Evolutionary conservation across 2,888 invertebrate species (phyloP).

Genomic region (Gerris lacustris): DNA sequence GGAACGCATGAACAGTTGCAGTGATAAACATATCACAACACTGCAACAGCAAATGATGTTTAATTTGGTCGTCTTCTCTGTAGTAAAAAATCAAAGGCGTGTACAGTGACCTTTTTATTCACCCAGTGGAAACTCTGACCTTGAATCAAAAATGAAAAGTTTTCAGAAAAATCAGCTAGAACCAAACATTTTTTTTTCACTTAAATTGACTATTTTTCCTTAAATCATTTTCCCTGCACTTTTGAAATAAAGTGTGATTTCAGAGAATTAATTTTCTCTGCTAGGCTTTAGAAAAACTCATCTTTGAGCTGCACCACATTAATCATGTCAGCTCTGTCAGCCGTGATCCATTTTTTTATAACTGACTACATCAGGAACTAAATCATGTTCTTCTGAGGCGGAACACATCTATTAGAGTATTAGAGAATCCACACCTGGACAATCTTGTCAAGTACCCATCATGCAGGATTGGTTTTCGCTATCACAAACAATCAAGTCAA

Average conservation of each 20-base stretch:
- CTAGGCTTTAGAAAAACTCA: not conserved
- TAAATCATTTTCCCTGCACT: too few relatives aligned
- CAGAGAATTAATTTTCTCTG: not conserved
- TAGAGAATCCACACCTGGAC: too few relatives aligned
- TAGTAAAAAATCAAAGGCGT: too few relatives aligned
- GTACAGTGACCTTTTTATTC: too few relatives aligned
- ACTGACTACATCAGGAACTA: not conserved
- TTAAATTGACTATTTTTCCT: too few relatives aligned
- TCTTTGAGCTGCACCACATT: fast-evolving
- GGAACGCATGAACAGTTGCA: not conserved
- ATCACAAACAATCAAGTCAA: not conserved
- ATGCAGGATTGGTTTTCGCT: not conserved
- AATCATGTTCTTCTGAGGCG: not conserved
- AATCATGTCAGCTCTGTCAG: not conserved
- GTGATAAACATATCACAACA: not conserved
- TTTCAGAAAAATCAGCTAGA: too few relatives aligned
- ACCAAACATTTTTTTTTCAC: too few relatives aligned
- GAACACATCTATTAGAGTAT: fast-evolving
- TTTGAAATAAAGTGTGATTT: too few relatives aligned
- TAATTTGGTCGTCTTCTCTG: too few relatives aligned
- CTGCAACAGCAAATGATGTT: too few relatives aligned
- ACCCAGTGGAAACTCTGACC: too few relatives aligned
- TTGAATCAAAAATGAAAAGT: not conserved
- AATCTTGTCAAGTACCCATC: not conserved
- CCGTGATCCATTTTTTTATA: not conserved